These are phyloP conservation scores for Tetragonula clypearis DNA, from an alignment of 1,140 invertebrate genomes.

Conservation along the genomic window DNA sequence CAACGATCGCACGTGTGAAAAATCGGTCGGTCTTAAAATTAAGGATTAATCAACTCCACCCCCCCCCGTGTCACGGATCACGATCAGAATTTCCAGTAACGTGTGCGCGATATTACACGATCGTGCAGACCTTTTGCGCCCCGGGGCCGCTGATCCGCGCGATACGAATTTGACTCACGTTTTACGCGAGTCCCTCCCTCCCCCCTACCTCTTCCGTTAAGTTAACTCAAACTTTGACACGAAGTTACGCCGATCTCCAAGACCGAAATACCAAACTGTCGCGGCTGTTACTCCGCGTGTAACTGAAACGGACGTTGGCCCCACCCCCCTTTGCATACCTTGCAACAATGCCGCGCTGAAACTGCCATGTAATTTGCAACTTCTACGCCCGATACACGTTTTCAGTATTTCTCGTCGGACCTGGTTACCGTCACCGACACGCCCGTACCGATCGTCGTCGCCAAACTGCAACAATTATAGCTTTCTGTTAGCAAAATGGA, in stretches of 20 bases:
- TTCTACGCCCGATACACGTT: slow-evolving; percentile 40
- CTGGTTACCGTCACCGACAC: slow-evolving; percentile 33
- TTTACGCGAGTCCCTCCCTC: neutral
- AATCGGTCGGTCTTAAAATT: too few relatives aligned
- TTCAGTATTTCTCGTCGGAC: slow-evolving; percentile 36
- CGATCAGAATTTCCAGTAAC: neutral
- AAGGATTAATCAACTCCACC: neutral
- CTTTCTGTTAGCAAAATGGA: slow-evolving; percentile 5
- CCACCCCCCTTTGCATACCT: slow-evolving; percentile 18
- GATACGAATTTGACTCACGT: slow-evolving; percentile 34
- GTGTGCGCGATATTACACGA: neutral
- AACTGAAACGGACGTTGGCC: slow-evolving; percentile 45
- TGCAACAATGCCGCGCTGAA: slow-evolving; percentile 45
- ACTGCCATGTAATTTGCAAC: slow-evolving; percentile 51
- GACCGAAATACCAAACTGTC: slow-evolving; percentile 47
- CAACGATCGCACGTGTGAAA: too few relatives aligned
- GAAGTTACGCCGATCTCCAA: slow-evolving; percentile 36
- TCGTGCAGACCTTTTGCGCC: too few relatives aligned
- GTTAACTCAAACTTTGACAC: slow-evolving; percentile 37
- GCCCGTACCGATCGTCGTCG: neutral
- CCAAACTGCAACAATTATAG: slow-evolving; percentile 32
- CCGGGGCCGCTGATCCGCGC: neutral
- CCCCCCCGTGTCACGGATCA: too few relatives aligned
- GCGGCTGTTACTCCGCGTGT: slow-evolving; percentile 22
- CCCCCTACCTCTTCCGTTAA: neutral